Base-by-base conservation (phyloP, 2,797 vertebrate species). In the Hoplostethus mediterraneus region DNA sequence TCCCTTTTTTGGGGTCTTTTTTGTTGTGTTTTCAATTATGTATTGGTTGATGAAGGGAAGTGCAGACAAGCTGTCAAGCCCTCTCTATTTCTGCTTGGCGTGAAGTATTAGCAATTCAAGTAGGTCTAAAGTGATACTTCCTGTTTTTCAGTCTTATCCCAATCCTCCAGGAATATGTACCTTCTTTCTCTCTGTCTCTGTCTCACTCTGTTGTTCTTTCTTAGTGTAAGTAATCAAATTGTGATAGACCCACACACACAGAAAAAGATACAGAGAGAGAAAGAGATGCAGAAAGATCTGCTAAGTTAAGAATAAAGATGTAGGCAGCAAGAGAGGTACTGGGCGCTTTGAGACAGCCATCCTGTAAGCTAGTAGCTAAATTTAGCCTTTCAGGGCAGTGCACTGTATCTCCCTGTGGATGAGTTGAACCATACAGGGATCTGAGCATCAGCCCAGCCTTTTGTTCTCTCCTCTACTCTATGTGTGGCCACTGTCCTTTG, bases 311-410 rank as follows among this genome's bases (percentile, higher is more conserved):
- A 80, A 79, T 80, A 79, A 85, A 81, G 72, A 87, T 73, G 71
- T 71, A 79, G 74, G 76, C 77, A 86, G 85, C 38, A 67, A 68
- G 80, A 77, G 79, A 77, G 82, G 87, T 86, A 84, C 71, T 73
- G 73, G 63, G 84, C 71, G 80, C 81, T 70, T 67, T 80, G 90
- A 91, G 89, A 92, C 87, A 88, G 89, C 89, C 84, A 31, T 87
- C 88, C 90, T 89, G 88, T 90, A 91, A 87, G 91, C 87, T 84
- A 72, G 72, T 28, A 77, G 91, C 90, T 95, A 94, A 94, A 93
- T 94, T 94, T 94, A 95, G 94, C 81, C 78, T 84, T 87, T 77
- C 87, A 87, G 89, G 91, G 86, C 93, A 83, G 81, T 70, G 89
- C 85, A 69, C 86, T 83, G 82, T 85, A 73, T 87, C 87, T 87